These are phyloP conservation scores for Cinclus mexicanus DNA, from an alignment of 2,113 vertebrate genomes.

Conservation along the genomic window DNA sequence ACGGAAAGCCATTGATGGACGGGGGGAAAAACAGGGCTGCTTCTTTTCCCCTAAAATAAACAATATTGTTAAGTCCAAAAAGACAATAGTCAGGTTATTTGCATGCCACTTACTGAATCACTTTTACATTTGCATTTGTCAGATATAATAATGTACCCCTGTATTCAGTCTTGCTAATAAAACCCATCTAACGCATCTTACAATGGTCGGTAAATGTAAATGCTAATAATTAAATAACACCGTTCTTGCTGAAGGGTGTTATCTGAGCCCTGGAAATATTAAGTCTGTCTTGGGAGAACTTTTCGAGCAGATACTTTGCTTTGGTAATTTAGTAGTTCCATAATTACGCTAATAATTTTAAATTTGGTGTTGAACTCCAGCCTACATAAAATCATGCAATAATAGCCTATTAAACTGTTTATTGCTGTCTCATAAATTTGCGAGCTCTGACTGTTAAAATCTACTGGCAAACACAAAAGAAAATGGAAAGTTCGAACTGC, in stretches of 20 bases:
- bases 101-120: slow-evolving; percentile 30
- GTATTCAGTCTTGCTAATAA: slow-evolving; percentile 2
- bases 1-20: background rate
- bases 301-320: slow-evolving; percentile 19
- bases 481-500: background rate
- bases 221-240: slow-evolving; percentile 47
- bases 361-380: slow-evolving; percentile 53
- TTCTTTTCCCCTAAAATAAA: slow-evolving; percentile 6
- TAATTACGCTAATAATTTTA: slow-evolving; percentile 60
- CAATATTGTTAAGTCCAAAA: background rate
- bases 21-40: background rate
- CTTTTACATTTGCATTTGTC: slow-evolving; percentile 4
- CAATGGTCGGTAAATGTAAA: slow-evolving; percentile 49
- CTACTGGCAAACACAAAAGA: slow-evolving; percentile 48
- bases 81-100: background rate
- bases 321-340: slow-evolving; percentile 37
- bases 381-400: slow-evolving; percentile 46
- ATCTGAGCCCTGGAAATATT: slow-evolving; percentile 33
- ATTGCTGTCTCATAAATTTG: slow-evolving; percentile 50
- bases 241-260: slow-evolving; percentile 16
- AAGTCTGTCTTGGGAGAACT: slow-evolving; percentile 52
- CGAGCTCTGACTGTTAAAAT: slow-evolving; percentile 16
- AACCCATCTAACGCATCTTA: background rate
- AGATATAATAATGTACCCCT: background rate
- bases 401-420: slow-evolving; percentile 56